Conservation (phyloP, 2,113 vertebrate genomes). For the Piaya cayana region DNA sequence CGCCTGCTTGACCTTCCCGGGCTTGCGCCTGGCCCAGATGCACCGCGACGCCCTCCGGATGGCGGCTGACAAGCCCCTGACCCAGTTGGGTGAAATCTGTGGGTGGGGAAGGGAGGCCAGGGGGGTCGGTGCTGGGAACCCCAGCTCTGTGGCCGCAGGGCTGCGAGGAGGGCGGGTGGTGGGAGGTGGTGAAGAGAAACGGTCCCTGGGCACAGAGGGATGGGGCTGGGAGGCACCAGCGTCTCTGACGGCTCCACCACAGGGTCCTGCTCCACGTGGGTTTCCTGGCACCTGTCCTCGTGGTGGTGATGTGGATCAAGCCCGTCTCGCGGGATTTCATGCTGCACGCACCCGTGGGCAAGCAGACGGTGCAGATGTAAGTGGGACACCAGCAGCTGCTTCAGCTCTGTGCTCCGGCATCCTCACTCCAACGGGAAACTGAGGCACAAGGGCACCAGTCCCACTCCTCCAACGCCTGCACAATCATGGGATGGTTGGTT, state of each 20-base stretch:
- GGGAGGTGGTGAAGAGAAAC: neutral
- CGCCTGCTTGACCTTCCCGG: slow-evolving; percentile 90
- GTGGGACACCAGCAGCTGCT: neutral
- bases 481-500: no score
- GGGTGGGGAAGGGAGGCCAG: neutral
- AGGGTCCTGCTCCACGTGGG: slow-evolving; percentile 88
- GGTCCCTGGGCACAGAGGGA: rapidly evolving
- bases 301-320: slow-evolving; percentile 89
- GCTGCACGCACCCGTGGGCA: slow-evolving; percentile 82
- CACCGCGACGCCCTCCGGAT: slow-evolving; percentile 88
- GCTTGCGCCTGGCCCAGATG: slow-evolving; percentile 93
- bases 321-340: slow-evolving; percentile 91
- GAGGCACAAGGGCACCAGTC: neutral
- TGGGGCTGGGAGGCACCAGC: neutral
- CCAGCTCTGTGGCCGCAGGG: neutral
- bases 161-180: neutral
- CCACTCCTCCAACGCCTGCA: neutral
- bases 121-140: rapidly evolving
- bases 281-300: slow-evolving; percentile 88
- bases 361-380: slow-evolving; percentile 82
- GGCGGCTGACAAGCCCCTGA: slow-evolving; percentile 79
- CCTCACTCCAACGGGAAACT: neutral
- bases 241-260: neutral
- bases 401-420: rapidly evolving
- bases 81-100: slow-evolving; percentile 76